Evolutionary conservation across 2,797 vertebrate genomes (phyloP), one percentile per base, ranked within the genome.

Genomic region (Eupleurogrammus muticus): DNA sequence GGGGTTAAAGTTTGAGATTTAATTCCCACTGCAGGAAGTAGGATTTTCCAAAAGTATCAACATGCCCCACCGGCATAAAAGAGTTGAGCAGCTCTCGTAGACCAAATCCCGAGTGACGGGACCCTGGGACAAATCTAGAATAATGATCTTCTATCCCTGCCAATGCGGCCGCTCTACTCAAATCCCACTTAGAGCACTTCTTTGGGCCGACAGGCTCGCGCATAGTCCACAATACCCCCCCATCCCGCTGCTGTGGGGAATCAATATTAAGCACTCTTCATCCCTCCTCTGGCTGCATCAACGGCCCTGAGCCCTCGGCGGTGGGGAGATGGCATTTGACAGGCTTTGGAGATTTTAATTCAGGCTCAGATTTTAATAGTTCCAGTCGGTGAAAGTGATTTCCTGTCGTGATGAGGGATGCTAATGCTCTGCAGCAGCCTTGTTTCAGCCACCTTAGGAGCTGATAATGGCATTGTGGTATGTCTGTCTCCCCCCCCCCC

Each of bases 181-280:
- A 79, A 88, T 87, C 84, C 79, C 84, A 74, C 73, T 79, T 66
- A 62, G 50, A 74, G 69, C 23, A 38, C 56, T 56, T 65, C 70
- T 72, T 28, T 3, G 2, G 57, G 75, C 75, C 35, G 35, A 19
- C 66, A 12, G 70, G 50, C 83, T 53, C 5, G 54, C n/a, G 52
- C 58, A 9, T 46, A 54, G 75, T 65, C 75, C 66, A 59, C 71
- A 48, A 67, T 65, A 59, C 46, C 3, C 61, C 9, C 49, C 21
- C 35, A 12, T 56, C 40, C 56, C 67, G 78, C 36, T 54, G 68
- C 73, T 66, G 70, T 9, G 61, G 80, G 50, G 75, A 88, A 90
- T 92, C 89, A 75, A 89, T 90, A 90, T 76, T 86, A 85, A 85
- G 75, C 78, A 60, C 82, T 87, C 83, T 78, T 89, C 81, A 86